Base-by-base conservation (phyloP, 2,797 vertebrate genomes). In the Enoplosus armatus region DNA sequence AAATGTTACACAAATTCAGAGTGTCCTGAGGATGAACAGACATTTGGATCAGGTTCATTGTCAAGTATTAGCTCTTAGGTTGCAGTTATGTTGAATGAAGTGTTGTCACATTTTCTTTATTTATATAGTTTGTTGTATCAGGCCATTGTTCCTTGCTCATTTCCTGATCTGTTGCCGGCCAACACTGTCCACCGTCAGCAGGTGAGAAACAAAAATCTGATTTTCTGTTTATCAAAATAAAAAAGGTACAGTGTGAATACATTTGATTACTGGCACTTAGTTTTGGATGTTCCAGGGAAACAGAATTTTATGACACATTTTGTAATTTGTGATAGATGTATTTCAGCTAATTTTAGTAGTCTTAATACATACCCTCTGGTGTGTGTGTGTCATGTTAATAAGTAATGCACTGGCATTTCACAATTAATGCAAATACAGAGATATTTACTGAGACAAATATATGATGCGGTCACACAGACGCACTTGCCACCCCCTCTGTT, bases 151-250 rank as follows among this genome's bases (percentile, higher is more conserved):
- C 88, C 88, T 2, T 92, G 92, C 53, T 8, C 70, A 1, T 0
- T 37, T 27, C 83, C 65, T 10, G 83, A 89, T 41, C 50, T 45
- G 72, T 35, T 94, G 61, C 61, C 62, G 26, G 78, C 26, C 50
- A 87, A 77, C 39, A 77, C 66, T 9, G 14, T 89, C n/a, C 51
- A 90, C 67, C 78, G n/a, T 14, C 83, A 90, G 47, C 80, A 86
- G 90, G 92, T 92, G 55, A 91, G 91, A 71, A 51, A 69, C 10
- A 0, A 60, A 48, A 62, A 55, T n/a, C 6, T 0, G 8, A 50
- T 71, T 20, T 51, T 65, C 26, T 66, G 22, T 39, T 45, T 11
- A 24, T 62, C 5, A 26, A 33, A 27, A 43, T 24, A 48, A 6
- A 26, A 72, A n/a, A n/a, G n/a, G n/a, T n/a, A 71, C 5, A 4